Conservation (phyloP, 2,888 invertebrate species). For the Phyllotreta cruciferae region DNA sequence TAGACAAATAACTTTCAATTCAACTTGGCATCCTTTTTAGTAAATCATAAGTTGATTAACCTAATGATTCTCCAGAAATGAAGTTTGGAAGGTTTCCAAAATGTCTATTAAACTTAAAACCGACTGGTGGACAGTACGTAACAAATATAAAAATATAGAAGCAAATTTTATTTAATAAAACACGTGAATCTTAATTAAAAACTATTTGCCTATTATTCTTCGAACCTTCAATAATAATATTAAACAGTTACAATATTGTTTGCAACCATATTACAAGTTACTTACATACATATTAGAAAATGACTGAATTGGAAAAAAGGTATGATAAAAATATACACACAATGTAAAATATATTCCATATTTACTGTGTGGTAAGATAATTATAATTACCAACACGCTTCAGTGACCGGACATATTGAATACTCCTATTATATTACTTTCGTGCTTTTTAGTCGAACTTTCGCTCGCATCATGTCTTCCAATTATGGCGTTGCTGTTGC, state of each 20-base stretch:
- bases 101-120: no score
- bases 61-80: no score
- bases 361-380: conserved; percentile 10
- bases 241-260: conserved; percentile 8
- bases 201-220: conserved; percentile 2
- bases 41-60: no score
- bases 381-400: conserved; percentile 2
- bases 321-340: conserved; percentile 8
- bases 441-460: conserved; percentile 17
- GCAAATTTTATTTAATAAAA: background rate
- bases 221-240: background rate
- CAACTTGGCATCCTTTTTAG: background rate
- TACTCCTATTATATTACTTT: no score
- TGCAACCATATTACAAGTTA: conserved; percentile 6
- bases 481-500: conserved; percentile 61
- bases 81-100: no score
- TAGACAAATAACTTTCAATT: conserved; percentile 6
- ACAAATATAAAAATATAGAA: no score
- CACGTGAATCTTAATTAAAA: conserved; percentile 1
- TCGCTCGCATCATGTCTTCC: conserved; percentile 65
- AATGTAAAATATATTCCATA: conserved; percentile 8
- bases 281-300: conserved; percentile 3
- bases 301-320: conserved; percentile 10
- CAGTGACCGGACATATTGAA: background rate
- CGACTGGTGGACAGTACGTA: no score